Conservation (phyloP, 1,140 invertebrate species). For the Lepidurus couesii region DNA sequence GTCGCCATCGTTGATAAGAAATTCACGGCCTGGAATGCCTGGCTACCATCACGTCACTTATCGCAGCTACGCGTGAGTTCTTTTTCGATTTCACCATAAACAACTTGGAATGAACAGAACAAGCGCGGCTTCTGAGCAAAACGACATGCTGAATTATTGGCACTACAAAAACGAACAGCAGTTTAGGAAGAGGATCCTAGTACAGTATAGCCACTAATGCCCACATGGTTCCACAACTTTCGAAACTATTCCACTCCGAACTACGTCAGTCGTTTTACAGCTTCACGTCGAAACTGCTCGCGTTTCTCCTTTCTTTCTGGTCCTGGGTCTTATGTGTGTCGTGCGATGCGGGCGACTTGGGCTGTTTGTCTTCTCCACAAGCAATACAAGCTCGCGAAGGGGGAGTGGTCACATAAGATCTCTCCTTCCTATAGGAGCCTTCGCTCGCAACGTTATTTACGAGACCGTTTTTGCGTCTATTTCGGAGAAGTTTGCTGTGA, state of each 20-base stretch:
- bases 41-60: not conserved
- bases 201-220: no score
- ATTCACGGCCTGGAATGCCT: not conserved
- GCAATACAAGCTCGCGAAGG: not conserved
- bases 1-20: slow-evolving; percentile 1
- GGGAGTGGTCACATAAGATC: not conserved
- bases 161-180: no score
- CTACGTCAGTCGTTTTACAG: not conserved
- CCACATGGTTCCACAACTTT: not conserved
- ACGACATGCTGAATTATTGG: no score
- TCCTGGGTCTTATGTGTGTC: not conserved
- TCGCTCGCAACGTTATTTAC: not conserved
- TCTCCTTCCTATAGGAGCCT: not conserved
- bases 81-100: not conserved
- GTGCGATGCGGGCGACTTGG: not conserved
- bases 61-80: not conserved
- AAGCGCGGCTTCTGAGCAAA: not conserved
- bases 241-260: not conserved
- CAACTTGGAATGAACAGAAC: not conserved
- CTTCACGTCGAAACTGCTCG: slow-evolving; percentile 11
- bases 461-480: not conserved
- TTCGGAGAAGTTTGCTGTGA: not conserved
- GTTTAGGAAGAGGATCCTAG: no score
- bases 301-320: not conserved
- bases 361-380: slow-evolving; percentile 5